These are phyloP conservation scores for Propithecus coquereli DNA, from an alignment of 2,113 vertebrate genomes.

Conservation along the genomic window DNA sequence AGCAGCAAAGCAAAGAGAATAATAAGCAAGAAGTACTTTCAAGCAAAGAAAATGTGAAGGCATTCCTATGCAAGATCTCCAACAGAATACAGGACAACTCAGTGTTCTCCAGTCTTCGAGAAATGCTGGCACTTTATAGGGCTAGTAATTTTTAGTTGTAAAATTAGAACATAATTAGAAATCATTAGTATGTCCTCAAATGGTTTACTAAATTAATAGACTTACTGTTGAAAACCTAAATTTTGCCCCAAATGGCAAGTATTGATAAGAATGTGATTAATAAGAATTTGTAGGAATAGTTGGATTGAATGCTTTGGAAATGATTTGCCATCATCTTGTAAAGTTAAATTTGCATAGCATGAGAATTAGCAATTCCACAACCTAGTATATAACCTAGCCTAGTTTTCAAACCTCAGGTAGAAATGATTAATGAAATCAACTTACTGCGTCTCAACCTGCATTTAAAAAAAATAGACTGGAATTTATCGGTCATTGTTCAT, in stretches of 20 bases:
- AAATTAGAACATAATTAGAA: conserved; percentile 20
- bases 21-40: not conserved
- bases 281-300: not conserved
- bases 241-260: not conserved
- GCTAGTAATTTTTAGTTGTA: not conserved
- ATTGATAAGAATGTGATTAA: not conserved
- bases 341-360: not conserved
- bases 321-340: not conserved
- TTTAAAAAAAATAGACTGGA: not conserved
- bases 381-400: not conserved
- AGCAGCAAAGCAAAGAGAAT: not conserved
- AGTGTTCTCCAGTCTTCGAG: not conserved
- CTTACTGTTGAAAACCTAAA: not conserved
- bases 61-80: not conserved
- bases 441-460: not conserved
- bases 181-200: not conserved
- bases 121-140: not conserved
- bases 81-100: not conserved
- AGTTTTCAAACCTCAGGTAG: not conserved
- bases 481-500: not conserved
- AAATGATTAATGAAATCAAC: not conserved
- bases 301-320: not conserved
- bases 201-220: not conserved
- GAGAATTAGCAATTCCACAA: not conserved
- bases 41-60: not conserved